These are phyloP conservation scores for Chloroceryle aenea DNA, from an alignment of 2,113 vertebrate genomes.

Conservation along the genomic window DNA sequence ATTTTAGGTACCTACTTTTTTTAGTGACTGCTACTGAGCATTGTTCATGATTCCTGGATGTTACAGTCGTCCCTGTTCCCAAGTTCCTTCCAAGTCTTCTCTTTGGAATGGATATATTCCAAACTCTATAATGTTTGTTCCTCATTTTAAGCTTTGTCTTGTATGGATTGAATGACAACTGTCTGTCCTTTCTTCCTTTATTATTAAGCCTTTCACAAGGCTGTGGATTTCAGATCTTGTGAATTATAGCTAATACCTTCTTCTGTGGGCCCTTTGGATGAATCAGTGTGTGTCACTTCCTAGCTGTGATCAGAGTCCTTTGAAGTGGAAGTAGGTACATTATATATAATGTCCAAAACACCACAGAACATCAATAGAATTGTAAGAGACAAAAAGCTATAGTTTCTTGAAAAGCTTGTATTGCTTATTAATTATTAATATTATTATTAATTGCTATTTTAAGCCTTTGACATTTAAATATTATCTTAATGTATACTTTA, in stretches of 20 bases:
- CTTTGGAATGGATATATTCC: background rate
- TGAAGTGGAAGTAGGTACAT: constrained; percentile 20
- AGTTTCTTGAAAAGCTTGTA: background rate
- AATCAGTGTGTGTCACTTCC: background rate
- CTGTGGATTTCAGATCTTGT: background rate
- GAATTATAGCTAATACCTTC: constrained; percentile 6
- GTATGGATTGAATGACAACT: background rate
- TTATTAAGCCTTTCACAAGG: background rate
- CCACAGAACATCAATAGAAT: background rate
- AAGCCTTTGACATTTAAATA: constrained; percentile 3
- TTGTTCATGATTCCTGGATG: background rate
- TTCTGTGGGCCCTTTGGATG: constrained; percentile 20
- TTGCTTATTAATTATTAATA: no score
- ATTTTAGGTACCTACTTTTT: background rate
- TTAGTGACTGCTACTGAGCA: background rate
- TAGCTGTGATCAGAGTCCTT: constrained; percentile 34
- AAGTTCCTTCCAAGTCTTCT: background rate
- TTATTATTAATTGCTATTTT: constrained; percentile 33
- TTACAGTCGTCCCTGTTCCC: background rate
- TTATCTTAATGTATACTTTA: background rate
- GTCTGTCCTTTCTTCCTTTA: background rate
- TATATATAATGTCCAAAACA: constrained; percentile 31
- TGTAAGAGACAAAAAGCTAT: background rate
- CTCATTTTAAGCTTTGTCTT: background rate
- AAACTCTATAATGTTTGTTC: background rate